Evolutionary conservation across 2,888 invertebrate species (phyloP).

Genomic region (Acanthosepion pharaonis): DNA sequence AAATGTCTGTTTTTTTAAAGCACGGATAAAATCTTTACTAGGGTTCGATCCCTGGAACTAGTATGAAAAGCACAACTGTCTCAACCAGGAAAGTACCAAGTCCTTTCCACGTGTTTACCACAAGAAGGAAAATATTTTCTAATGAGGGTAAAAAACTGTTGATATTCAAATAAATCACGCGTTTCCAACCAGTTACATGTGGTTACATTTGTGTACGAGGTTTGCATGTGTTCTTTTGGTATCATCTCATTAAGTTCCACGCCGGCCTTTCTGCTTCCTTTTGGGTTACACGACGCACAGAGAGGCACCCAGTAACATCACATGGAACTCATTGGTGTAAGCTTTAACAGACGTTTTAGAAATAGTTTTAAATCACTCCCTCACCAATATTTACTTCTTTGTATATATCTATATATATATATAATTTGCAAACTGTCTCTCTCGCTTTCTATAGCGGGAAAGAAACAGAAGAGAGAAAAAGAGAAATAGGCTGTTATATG

Average conservation of each 20-base stretch:
- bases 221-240: neutral
- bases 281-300: neutral
- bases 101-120: neutral
- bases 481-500: no score
- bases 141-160: neutral
- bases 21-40: no score
- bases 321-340: neutral
- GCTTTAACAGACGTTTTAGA: neutral
- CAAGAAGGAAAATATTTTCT: neutral
- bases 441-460: no score
- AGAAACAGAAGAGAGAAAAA: no score
- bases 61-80: neutral
- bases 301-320: neutral
- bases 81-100: accelerated
- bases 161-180: neutral
- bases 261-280: neutral
- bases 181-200: neutral
- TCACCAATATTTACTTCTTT: neutral
- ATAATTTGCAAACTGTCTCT: no score
- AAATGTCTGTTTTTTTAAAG: no score
- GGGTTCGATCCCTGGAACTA: no score
- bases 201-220: neutral
- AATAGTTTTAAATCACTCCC: neutral
- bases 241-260: neutral
- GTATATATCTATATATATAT: neutral